Conservation (phyloP, 2,113 vertebrate genomes). For the Anhinga rufa region DNA sequence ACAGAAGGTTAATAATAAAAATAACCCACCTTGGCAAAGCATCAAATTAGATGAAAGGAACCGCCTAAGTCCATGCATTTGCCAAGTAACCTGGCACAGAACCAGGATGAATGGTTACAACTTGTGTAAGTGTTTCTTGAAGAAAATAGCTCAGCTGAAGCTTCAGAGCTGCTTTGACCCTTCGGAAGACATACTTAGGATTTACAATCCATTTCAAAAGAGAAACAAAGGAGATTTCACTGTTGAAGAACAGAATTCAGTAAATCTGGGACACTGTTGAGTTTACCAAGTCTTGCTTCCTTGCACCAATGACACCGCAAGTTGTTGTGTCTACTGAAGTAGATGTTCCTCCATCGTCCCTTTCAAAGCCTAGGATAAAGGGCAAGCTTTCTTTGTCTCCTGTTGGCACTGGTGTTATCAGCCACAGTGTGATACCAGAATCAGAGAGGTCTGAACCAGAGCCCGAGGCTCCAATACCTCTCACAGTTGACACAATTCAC, state of each 20-base stretch:
- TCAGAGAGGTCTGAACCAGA: not conserved
- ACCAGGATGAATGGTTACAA: conserved; percentile 3
- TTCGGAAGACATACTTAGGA: not conserved
- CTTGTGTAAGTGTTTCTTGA: not conserved
- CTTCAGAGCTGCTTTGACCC: not conserved
- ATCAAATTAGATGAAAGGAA: conserved; percentile 27
- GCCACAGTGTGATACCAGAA: not conserved
- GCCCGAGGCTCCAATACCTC: not conserved
- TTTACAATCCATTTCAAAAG: not conserved
- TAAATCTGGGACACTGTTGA: not conserved
- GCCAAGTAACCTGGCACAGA: conserved; percentile 3
- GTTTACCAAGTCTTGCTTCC: not conserved
- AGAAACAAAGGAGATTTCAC: not conserved
- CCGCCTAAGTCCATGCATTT: not conserved
- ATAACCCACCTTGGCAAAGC: conserved; percentile 23
- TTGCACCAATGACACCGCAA: not conserved
- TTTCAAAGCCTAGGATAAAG: not conserved
- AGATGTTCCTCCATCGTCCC: not conserved
- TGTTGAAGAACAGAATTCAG: not conserved
- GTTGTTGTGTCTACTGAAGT: not conserved
- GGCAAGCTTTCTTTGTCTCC: not conserved
- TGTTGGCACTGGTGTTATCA: not conserved
- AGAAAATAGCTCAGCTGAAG: not conserved
- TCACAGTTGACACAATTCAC: not conserved
- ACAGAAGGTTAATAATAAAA: conserved; percentile 55